Base-by-base conservation (phyloP, 2,113 vertebrate genomes). In the Ailurus styani region DNA sequence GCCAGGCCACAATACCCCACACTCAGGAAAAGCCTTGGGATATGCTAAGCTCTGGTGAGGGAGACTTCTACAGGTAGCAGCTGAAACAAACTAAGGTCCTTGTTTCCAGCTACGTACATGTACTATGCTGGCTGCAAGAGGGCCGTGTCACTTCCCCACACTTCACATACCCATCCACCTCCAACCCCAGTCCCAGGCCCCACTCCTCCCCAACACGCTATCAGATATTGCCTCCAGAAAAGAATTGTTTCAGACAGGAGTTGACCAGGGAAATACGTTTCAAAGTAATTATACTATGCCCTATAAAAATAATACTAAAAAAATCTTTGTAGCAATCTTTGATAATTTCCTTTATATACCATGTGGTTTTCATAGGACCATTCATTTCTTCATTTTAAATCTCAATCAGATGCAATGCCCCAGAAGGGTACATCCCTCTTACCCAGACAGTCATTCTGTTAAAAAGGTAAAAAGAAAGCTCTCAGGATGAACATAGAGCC, bases 331-430 rank as follows among this genome's bases (percentile, higher is more conserved):
- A 89, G 0, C 77, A 34, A 21, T 82, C 57, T 94, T 37, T 72
- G 66, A 42, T 45, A 86, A 90, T 12, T 55, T 84, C 20, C 70
- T 50, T 31, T 27, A 50, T 40, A 60, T 37, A 90, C 25, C 15
- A 23, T 14, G 2, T 1, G 40, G 45, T 54, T 50, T 87, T 79
- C 31, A 37, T n/a, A 12, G 14, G 55, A 52, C 20, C 37, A n/a
- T 85, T 87, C 62, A 98, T 40, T 54, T 81, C 73, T 60, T 60
- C 66, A 90, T 50, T 6, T 93, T 66, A 81, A 94, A 92, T n/a
- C 40, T 3, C 27, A 62, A 81, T 50, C 42, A 40, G 66, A 84
- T 84, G 18, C 23, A 60, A 42, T 14, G 17, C 9, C 34, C 66
- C 5, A 79, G 87, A 95, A 23, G 11, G n/a, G n/a, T n/a, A n/a